These are phyloP conservation scores for Papilio demoleus DNA, from an alignment of 2,888 invertebrate genomes.

Conservation along the genomic window DNA sequence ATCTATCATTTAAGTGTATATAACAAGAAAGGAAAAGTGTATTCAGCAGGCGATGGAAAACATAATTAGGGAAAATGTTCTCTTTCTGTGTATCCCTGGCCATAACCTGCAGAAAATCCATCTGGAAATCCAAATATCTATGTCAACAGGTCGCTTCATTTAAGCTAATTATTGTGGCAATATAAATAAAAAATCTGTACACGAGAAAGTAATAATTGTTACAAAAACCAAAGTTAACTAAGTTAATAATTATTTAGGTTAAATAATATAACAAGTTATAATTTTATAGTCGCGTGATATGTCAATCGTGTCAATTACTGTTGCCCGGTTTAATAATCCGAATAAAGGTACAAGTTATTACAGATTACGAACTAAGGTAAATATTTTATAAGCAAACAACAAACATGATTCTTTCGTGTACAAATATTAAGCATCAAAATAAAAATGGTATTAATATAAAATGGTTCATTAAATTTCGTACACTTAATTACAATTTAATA, in stretches of 20 bases:
- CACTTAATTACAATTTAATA: neutral
- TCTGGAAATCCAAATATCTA: too few relatives aligned
- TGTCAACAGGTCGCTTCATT: too few relatives aligned
- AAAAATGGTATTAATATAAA: neutral
- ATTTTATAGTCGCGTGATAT: slow-evolving; percentile 19
- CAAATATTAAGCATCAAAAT: neutral
- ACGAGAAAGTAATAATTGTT: too few relatives aligned
- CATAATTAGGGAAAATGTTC: too few relatives aligned
- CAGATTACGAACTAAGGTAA: neutral
- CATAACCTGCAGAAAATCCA: too few relatives aligned
- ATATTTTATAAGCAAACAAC: slow-evolving; percentile 13
- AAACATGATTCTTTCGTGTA: slow-evolving; percentile 11
- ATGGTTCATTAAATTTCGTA: too few relatives aligned
- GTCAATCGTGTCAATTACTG: neutral
- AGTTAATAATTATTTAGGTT: neutral
- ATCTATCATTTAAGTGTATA: too few relatives aligned
- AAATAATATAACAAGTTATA: neutral
- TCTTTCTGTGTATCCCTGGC: too few relatives aligned
- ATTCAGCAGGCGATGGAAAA: too few relatives aligned
- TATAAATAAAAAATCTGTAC: too few relatives aligned
- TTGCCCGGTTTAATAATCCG: slow-evolving; percentile 1
- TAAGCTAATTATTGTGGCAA: too few relatives aligned
- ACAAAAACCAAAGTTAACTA: neutral
- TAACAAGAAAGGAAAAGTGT: too few relatives aligned
- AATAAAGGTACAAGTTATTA: slow-evolving; percentile 18